Evolutionary conservation across 2,797 vertebrate genomes (phyloP).

Genomic region (Mus caroli): DNA sequence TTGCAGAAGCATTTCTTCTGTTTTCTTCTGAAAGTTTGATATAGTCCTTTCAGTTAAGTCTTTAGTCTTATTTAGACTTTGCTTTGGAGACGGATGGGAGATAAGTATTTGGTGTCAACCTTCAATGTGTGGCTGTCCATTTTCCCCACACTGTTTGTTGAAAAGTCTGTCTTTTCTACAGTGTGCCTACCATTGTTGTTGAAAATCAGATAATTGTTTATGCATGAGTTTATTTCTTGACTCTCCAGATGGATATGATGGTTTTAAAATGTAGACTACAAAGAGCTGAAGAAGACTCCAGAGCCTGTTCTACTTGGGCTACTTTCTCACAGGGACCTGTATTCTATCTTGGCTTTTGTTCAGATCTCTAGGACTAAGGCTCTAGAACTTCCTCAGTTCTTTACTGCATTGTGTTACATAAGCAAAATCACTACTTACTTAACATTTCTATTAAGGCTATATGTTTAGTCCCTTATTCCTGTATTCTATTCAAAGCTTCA

Average conservation of each 20-base stretch:
- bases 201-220: neutral
- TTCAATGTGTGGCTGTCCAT: neutral
- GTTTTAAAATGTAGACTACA: slow-evolving; percentile 61
- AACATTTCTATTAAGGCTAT: neutral
- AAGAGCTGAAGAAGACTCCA: neutral
- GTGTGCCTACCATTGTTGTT: neutral
- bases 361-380: slow-evolving; percentile 45
- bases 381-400: slow-evolving; percentile 26
- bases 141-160: neutral
- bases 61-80: neutral
- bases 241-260: neutral
- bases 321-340: slow-evolving; percentile 1
- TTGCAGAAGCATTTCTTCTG: neutral
- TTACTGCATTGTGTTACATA: slow-evolving; percentile 29
- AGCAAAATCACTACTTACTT: neutral
- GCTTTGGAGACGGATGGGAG: neutral
- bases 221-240: neutral
- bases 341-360: slow-evolving; percentile 6
- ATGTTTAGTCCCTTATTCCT: slow-evolving; percentile 14
- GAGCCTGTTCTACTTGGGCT: neutral
- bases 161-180: neutral
- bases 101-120: neutral
- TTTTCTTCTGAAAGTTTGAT: neutral
- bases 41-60: neutral
- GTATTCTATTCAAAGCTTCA: slow-evolving; percentile 52